Conservation (phyloP, 1,140 invertebrate genomes). For the Heliconius himera region DNA sequence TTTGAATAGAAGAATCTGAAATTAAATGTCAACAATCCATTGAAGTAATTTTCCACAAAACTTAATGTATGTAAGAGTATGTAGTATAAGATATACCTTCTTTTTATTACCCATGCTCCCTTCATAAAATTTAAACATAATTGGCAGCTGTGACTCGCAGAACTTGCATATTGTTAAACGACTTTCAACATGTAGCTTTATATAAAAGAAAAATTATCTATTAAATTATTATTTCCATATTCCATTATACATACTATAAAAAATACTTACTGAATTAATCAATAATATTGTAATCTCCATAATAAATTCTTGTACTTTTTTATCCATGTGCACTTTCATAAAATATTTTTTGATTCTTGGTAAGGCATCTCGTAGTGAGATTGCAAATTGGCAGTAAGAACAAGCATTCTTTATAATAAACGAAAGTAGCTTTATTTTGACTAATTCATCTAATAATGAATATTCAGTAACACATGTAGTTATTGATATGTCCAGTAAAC, state of each 20-base stretch:
- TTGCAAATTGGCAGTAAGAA: conserved; percentile 57
- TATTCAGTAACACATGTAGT: conserved; percentile 49
- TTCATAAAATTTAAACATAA: conserved; percentile 65
- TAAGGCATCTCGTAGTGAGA: conserved; percentile 56
- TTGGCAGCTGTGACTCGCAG: conserved; percentile 54
- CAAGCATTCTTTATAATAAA: conserved; percentile 60
- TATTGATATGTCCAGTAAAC: conserved; percentile 58
- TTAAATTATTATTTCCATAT: background rate
- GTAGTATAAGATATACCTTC: conserved; percentile 52
- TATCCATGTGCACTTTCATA: conserved; percentile 51
- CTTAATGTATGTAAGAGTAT: background rate
- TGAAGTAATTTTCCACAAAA: background rate
- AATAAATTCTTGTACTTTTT: conserved; percentile 65
- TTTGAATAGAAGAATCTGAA: conserved; percentile 60
- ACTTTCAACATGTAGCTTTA: conserved; percentile 62
- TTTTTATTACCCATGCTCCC: conserved; percentile 64
- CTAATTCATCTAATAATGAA: conserved; percentile 60
- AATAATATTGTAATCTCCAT: conserved; percentile 62
- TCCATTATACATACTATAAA: background rate
- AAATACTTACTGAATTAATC: conserved; percentile 59
- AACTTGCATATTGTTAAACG: conserved; percentile 63
- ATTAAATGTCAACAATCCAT: conserved; percentile 24
- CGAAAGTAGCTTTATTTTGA: conserved; percentile 59
- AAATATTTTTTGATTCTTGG: conserved; percentile 56
- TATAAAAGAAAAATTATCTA: conserved; percentile 39